Percentiles rank a stretch among this genome's conserved stretches.
phyloP scores from a whole-genome alignment of 2,888 invertebrate genomes.

The Subacronicta megacephala region DNA sequence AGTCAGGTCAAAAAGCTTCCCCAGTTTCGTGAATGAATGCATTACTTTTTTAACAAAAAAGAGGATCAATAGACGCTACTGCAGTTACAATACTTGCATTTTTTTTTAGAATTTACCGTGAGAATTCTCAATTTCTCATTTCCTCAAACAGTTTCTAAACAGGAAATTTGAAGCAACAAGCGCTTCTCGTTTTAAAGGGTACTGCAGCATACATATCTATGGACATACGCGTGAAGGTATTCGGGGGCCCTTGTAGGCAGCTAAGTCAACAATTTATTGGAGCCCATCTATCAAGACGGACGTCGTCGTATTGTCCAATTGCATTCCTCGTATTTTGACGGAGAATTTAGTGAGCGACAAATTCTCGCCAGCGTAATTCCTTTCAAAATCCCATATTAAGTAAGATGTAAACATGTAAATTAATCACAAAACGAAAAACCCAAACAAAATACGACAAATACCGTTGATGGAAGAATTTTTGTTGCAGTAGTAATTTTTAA shows the following conservation, averaged over 20 bases:
- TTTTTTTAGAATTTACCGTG: slow-evolving; percentile 16
- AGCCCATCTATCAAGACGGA: slow-evolving; percentile 77
- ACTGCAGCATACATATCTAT: slow-evolving; percentile 29
- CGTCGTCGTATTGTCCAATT: slow-evolving; percentile 77
- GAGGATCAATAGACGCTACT: not conserved
- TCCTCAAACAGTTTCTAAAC: slow-evolving; percentile 18
- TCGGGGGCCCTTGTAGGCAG: slow-evolving; percentile 58
- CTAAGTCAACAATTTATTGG: slow-evolving; percentile 79
- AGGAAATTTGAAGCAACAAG: slow-evolving; percentile 25
- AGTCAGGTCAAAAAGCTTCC: slow-evolving; percentile 8
- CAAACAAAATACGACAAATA: not conserved
- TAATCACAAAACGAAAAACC: not conserved
- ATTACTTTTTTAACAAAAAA: not conserved
- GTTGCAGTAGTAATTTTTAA: not conserved
- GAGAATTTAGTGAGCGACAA: slow-evolving; percentile 70
- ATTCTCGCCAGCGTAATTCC: slow-evolving; percentile 30
- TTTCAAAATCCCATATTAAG: slow-evolving; percentile 16
- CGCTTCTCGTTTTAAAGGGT: slow-evolving; percentile 35
- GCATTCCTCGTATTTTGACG: slow-evolving; percentile 72
- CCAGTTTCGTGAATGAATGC: slow-evolving; percentile 4
- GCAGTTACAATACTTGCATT: slow-evolving; percentile 9
- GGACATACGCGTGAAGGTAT: slow-evolving; percentile 57
- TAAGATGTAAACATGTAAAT: slow-evolving; percentile 5
- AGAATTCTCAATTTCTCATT: slow-evolving; percentile 21
- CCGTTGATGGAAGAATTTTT: not conserved